A percentile compares a stretch with the other conserved stretches of the same genome.
Conservation (phyloP, 2,888 invertebrate species). For the Sinopyrophorus schimmeli region DNA sequence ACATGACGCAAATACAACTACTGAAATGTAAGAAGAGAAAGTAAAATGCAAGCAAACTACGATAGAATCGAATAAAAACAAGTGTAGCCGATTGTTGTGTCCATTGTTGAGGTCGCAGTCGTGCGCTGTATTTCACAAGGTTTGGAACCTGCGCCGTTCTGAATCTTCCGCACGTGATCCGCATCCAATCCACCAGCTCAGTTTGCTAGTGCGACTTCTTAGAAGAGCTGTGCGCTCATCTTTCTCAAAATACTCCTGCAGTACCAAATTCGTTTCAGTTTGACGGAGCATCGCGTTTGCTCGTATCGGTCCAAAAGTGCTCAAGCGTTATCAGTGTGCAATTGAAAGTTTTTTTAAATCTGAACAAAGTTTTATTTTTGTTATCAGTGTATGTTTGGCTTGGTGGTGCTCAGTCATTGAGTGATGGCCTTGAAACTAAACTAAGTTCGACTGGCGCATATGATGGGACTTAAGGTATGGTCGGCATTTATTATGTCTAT, state of each 20-base stretch:
- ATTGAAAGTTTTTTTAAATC: constrained; percentile 1
- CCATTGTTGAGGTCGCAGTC: constrained; percentile 6
- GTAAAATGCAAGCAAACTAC: too few relatives aligned
- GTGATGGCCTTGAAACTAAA: constrained; percentile 37
- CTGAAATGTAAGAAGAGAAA: too few relatives aligned
- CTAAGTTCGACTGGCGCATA: constrained; percentile 35
- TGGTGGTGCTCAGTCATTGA: constrained; percentile 17
- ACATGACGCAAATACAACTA: neutral
- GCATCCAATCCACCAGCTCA: constrained; percentile 20
- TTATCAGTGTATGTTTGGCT: constrained; percentile 11
- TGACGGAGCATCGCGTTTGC: constrained; percentile 7
- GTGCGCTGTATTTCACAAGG: neutral
- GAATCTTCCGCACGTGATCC: constrained; percentile 23
- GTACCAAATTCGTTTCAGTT: constrained; percentile 35
- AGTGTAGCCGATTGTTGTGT: constrained; percentile 1
- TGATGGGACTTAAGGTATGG: constrained; percentile 39
- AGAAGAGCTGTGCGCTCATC: constrained; percentile 49
- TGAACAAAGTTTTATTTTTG: constrained; percentile 7
- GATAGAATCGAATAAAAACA: constrained; percentile 4
- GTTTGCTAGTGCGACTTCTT: constrained; percentile 39
- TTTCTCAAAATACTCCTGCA: constrained; percentile 48
- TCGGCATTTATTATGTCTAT: constrained; percentile 24
- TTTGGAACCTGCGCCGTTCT: constrained; percentile 15
- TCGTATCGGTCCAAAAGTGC: neutral
- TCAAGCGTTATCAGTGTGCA: neutral